Evolutionary conservation across 2,888 invertebrate genomes (phyloP).

Genomic region (Stenichneumon culpator): DNA sequence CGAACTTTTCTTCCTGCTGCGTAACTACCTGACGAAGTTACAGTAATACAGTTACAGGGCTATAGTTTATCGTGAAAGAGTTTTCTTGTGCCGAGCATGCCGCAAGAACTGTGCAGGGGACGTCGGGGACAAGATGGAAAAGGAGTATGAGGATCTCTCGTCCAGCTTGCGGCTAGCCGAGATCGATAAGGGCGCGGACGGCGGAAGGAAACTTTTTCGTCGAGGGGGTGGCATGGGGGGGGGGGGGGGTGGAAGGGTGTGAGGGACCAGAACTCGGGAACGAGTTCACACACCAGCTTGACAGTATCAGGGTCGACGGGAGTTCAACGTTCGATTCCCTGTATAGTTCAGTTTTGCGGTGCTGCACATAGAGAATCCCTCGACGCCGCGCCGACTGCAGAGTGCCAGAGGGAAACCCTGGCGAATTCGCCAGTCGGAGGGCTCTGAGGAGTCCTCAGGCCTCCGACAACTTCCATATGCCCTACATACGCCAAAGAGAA

Average conservation of each 20-base stretch:
- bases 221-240: not conserved
- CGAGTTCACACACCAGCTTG: slow-evolving; percentile 44
- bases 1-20: not conserved
- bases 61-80: slow-evolving; percentile 30
- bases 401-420: slow-evolving; percentile 10
- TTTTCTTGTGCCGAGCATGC: slow-evolving; percentile 18
- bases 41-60: not conserved
- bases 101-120: not conserved
- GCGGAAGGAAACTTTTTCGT: slow-evolving; percentile 67
- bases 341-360: slow-evolving; percentile 19
- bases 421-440: slow-evolving; percentile 3
- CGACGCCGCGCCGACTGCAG: not conserved
- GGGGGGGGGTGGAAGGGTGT: not conserved
- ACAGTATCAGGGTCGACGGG: slow-evolving; percentile 45
- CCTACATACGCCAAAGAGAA: not conserved
- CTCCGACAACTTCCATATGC: slow-evolving; percentile 29
- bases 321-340: slow-evolving; percentile 48
- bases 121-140: slow-evolving; percentile 18
- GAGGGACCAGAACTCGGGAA: slow-evolving; percentile 39
- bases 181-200: slow-evolving; percentile 67
- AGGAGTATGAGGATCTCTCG: slow-evolving; percentile 45
- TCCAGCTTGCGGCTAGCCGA: slow-evolving; percentile 55
- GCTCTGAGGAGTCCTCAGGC: slow-evolving; percentile 17
- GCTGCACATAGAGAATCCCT: slow-evolving; percentile 13
- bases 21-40: slow-evolving; percentile 9